phyloP scores from a whole-genome alignment of 2,797 vertebrate genomes.

The Lepus townsendii region DNA sequence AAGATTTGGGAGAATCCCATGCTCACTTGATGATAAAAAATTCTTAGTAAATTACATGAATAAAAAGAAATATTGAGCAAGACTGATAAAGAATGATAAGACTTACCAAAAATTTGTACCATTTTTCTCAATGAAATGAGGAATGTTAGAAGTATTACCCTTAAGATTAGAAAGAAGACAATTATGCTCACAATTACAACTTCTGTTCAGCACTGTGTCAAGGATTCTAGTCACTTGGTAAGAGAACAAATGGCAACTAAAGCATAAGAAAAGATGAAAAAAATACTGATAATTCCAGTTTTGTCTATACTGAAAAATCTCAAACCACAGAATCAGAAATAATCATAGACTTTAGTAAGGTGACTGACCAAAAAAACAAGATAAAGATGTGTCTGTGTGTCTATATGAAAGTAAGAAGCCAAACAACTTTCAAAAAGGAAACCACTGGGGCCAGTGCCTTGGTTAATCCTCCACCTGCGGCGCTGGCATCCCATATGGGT shows the following conservation, averaged over 20 bases:
- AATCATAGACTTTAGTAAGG: constrained; percentile 27
- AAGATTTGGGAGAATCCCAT: constrained; percentile 7
- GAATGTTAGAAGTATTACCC: constrained; percentile 1
- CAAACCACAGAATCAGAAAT: constrained; percentile 11
- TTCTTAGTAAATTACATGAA: constrained; percentile 30
- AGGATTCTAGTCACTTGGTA: not conserved
- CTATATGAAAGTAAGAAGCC: constrained; percentile 26
- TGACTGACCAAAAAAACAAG: not conserved
- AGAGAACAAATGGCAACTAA: constrained; percentile 11
- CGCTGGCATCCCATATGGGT: too few species aligned
- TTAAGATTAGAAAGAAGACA: constrained; percentile 41
- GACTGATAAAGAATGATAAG: not conserved
- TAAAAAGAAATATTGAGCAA: constrained; percentile 36
- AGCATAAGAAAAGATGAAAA: not conserved
- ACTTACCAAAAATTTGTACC: not conserved
- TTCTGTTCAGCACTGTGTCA: not conserved
- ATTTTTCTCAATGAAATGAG: not conserved
- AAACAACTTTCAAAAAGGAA: constrained; percentile 25
- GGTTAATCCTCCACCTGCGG: too few species aligned
- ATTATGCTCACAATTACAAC: not conserved
- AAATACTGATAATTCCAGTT: not conserved
- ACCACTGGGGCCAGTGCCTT: too few species aligned
- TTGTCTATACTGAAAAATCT: constrained; percentile 4
- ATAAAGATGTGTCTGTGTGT: constrained; percentile 16
- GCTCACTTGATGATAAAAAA: not conserved